Percentiles rank a stretch among this genome's conserved stretches.
These are phyloP conservation scores for Trissolcus japonicus DNA, from an alignment of 2,888 invertebrate species.

Conservation along the genomic window DNA sequence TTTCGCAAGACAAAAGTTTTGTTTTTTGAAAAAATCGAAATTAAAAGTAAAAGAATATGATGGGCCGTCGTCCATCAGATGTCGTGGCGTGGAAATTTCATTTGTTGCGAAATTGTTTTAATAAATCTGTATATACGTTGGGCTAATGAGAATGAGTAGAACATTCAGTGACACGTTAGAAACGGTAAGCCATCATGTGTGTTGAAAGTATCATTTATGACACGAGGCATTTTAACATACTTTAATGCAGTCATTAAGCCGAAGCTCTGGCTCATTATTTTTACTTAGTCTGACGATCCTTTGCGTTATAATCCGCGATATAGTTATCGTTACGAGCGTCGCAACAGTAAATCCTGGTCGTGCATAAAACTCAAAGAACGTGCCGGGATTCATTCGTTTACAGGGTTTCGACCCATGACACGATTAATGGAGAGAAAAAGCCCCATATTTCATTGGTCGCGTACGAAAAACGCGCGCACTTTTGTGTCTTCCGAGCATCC, in stretches of 20 bases:
- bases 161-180: slow-evolving; percentile 17
- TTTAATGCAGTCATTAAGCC: slow-evolving; percentile 53
- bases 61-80: neutral
- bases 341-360: slow-evolving; percentile 51
- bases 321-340: slow-evolving; percentile 55
- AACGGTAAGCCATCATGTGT: slow-evolving; percentile 6
- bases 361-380: slow-evolving; percentile 56
- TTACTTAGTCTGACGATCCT: slow-evolving; percentile 55
- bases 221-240: slow-evolving; percentile 40
- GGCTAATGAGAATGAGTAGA: slow-evolving; percentile 18
- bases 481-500: neutral
- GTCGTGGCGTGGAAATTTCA: neutral
- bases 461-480: slow-evolving; percentile 28
- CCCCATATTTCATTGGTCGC: slow-evolving; percentile 37
- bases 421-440: slow-evolving; percentile 55
- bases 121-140: neutral
- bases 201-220: slow-evolving; percentile 35
- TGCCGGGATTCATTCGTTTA: slow-evolving; percentile 58
- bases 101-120: too few relatives aligned
- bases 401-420: slow-evolving; percentile 42
- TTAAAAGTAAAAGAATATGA: neutral
- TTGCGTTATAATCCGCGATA: slow-evolving; percentile 56
- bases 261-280: slow-evolving; percentile 51
- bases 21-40: too few relatives aligned
- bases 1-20: too few relatives aligned